A percentile compares a stretch with the other conserved stretches of the same genome.
phyloP scores from a whole-genome alignment of 2,888 invertebrate species.

The Eupsilia transversa region DNA sequence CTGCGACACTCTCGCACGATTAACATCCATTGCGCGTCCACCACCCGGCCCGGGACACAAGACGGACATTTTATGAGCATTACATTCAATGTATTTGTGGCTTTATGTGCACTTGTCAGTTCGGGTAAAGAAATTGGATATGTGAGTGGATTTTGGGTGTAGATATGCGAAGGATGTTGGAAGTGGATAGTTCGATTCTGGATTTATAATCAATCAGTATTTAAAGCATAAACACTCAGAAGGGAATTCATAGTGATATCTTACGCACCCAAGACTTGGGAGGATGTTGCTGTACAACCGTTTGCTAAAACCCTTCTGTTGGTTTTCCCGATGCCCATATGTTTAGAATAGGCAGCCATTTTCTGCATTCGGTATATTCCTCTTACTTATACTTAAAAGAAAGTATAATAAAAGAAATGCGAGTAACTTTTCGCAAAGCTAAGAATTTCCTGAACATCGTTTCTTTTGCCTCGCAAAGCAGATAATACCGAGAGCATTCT shows the following conservation, averaged over 20 bases:
- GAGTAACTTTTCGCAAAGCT: constrained; percentile 11
- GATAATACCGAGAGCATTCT: constrained; percentile 35
- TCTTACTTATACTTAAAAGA: constrained; percentile 1
- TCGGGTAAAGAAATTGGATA: constrained; percentile 14
- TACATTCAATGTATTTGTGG: constrained; percentile 54
- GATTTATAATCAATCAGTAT: background rate
- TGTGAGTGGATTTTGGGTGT: constrained; percentile 4
- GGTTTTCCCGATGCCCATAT: background rate
- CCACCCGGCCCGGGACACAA: constrained; percentile 2
- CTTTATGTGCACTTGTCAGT: constrained; percentile 29
- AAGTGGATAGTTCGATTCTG: background rate
- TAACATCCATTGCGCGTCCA: constrained; percentile 45
- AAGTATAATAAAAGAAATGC: background rate
- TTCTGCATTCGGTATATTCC: background rate
- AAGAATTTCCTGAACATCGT: constrained; percentile 22
- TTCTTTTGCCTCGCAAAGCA: constrained; percentile 26
- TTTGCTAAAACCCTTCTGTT: background rate
- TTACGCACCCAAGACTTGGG: background rate
- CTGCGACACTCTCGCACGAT: constrained; percentile 28
- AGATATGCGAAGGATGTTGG: background rate
- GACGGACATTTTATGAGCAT: constrained; percentile 40
- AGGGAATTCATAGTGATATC: background rate
- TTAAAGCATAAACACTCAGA: background rate
- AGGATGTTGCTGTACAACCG: background rate
- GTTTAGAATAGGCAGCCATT: background rate